Conservation (phyloP, 2,888 invertebrate species). For the Habroteleia sp. region DNA sequence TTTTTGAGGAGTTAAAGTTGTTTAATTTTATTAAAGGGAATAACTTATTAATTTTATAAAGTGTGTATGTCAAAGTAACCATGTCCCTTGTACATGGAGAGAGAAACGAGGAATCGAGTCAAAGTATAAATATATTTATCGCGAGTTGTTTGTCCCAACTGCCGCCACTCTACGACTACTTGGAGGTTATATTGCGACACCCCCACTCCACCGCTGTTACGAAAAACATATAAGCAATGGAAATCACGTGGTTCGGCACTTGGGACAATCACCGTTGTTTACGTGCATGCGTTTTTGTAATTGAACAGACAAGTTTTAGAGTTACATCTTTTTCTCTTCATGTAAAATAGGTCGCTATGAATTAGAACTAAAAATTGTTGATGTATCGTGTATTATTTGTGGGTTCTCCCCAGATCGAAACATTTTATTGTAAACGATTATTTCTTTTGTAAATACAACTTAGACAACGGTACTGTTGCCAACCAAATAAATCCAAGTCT, state of each 20-base stretch:
- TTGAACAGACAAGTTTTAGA: neutral
- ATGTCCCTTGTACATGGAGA: constrained; percentile 38
- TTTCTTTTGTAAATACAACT: constrained; percentile 50
- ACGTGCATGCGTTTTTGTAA: constrained; percentile 27
- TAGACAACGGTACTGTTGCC: constrained; percentile 35
- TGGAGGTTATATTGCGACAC: too few relatives aligned
- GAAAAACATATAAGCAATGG: too few relatives aligned
- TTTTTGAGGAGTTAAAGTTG: constrained; percentile 36
- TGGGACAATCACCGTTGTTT: constrained; percentile 14
- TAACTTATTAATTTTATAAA: constrained; percentile 41
- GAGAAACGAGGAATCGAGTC: constrained; percentile 11
- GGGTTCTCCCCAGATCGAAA: constrained; percentile 42
- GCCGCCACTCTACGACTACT: too few relatives aligned
- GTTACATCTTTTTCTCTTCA: constrained; percentile 41
- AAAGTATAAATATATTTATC: constrained; percentile 21
- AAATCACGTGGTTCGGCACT: too few relatives aligned
- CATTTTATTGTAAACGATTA: constrained; percentile 50
- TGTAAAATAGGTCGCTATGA: constrained; percentile 51
- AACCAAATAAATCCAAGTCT: constrained; percentile 14
- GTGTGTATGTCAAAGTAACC: constrained; percentile 43
- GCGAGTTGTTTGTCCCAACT: constrained; percentile 2
- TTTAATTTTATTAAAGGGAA: constrained; percentile 33
- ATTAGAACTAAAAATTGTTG: constrained; percentile 49
- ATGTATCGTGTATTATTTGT: constrained; percentile 52
- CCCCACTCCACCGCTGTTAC: too few relatives aligned